phyloP scores from a whole-genome alignment of 2,113 vertebrate genomes.

The Oncorhynchus clarkii region DNA sequence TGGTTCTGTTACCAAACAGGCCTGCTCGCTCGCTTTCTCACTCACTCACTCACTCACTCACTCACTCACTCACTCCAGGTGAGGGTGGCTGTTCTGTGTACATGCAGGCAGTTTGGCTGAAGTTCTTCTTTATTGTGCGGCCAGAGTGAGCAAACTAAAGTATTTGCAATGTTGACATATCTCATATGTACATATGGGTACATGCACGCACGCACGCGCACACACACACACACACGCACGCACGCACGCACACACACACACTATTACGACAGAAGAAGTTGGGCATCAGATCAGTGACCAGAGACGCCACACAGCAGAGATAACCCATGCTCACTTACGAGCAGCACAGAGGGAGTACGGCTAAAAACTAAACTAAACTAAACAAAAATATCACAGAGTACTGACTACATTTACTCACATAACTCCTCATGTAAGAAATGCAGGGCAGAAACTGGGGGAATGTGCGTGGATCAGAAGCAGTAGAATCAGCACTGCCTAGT shows the following conservation, averaged over 20 bases:
- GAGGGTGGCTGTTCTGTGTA: too few species aligned
- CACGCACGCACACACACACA: background rate
- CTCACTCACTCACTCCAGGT: too few species aligned
- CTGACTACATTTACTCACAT: too few species aligned
- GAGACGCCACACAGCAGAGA: background rate
- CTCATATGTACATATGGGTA: background rate
- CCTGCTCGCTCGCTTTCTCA: too few species aligned
- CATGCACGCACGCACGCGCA: background rate
- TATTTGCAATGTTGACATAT: constrained; percentile 15
- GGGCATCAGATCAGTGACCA: background rate
- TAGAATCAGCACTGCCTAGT: constrained; percentile 24
- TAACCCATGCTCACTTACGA: background rate
- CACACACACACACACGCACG: background rate
- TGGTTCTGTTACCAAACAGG: too few species aligned
- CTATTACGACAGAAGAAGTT: background rate
- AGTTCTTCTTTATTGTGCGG: background rate
- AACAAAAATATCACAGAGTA: background rate
- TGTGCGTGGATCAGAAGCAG: constrained; percentile 15
- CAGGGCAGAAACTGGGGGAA: background rate
- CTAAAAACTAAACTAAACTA: too few species aligned
- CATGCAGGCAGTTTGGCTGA: background rate
- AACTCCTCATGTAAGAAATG: background rate
- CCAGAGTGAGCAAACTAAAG: constrained; percentile 2
- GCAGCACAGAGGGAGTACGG: background rate
- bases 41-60: too few species aligned